Evolutionary conservation across 2,888 invertebrate species (phyloP), one percentile per base, ranked within the genome.

Genomic region (Diarsia mendica): DNA sequence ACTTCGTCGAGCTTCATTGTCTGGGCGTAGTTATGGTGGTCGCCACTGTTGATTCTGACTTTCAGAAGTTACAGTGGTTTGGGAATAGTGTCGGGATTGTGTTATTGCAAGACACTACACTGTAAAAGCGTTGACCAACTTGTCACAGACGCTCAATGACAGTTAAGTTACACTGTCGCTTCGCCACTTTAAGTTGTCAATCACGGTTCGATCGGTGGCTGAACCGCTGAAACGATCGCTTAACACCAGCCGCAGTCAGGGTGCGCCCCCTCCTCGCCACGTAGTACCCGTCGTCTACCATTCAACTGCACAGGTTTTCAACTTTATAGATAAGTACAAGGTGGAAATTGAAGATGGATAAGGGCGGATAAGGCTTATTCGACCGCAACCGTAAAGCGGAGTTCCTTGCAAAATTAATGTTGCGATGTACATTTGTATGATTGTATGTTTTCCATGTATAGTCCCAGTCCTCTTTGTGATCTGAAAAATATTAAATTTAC

Each of bases 281-380:
- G 63, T 67, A 55, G 44, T 46, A 80, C 63, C 33, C n/a, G 49
- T 46, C 75, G 63, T 49, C 55, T 74, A 23, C 55, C 46, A 58
- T 67, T 78, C 44, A 58, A 46, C 61, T 78, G 49, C 63, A 78
- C 55, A 28, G 23, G 33, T 63, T 55, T 63, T 67, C 44, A 51
- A 80, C 18, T 73, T 55, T 63, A 74, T 49, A 33, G 53, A 66
- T n/a, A n/a, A n/a, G n/a, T 44, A 33, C 20, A 23, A 63, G 55
- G 46, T 64, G n/a, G 20, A 58, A 44, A 49, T 64, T 79, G 44
- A 20, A 49, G 1, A 51, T 46, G 9, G 23, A 39, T 44, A 49
- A 69, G 63, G 28, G 63, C 15, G 20, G 39, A 39, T 39, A 39
- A 39, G 39, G 46, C 15, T 48, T 18, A 10, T 69, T 55, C n/a